Conservation (phyloP, 2,888 invertebrate species). For the Furcula furcula region DNA sequence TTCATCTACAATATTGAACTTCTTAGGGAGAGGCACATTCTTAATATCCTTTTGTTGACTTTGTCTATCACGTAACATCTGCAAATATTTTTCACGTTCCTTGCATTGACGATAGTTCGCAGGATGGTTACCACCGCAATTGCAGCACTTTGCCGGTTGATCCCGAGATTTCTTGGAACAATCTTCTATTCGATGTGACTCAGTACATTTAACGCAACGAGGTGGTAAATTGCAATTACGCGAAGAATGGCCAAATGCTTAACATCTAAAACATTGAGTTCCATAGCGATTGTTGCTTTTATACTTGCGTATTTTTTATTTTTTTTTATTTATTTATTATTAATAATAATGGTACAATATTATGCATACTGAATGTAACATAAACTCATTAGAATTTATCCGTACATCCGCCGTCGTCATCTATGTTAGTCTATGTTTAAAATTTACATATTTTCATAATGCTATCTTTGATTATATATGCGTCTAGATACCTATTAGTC, state of each 20-base stretch:
- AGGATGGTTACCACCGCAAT: slow-evolving; percentile 7
- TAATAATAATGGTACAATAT: too few relatives aligned
- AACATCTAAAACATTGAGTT: slow-evolving; percentile 15
- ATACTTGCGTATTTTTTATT: slow-evolving; percentile 2
- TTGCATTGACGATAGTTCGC: slow-evolving; percentile 9
- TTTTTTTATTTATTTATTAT: too few relatives aligned
- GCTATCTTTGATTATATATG: too few relatives aligned
- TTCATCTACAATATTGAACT: background rate
- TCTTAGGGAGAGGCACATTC: background rate
- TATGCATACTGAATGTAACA: too few relatives aligned
- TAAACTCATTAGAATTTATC: too few relatives aligned
- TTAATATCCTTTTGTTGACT: background rate
- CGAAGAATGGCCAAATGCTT: slow-evolving; percentile 13
- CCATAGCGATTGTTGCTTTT: slow-evolving; percentile 3
- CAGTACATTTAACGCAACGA: slow-evolving; percentile 8
- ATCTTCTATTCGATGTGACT: background rate
- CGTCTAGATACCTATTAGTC: too few relatives aligned
- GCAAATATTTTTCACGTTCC: slow-evolving; percentile 5
- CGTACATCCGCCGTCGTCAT: too few relatives aligned
- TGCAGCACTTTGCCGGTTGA: slow-evolving; percentile 3
- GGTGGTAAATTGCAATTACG: slow-evolving; percentile 10
- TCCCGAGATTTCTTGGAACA: background rate
- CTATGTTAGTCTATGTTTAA: too few relatives aligned
- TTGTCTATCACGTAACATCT: background rate
- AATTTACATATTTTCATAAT: too few relatives aligned